Percentiles rank a stretch among this genome's conserved stretches.
Evolutionary conservation across 2,888 invertebrate genomes (phyloP).

Genomic region (Digitonthophagus gazella): DNA sequence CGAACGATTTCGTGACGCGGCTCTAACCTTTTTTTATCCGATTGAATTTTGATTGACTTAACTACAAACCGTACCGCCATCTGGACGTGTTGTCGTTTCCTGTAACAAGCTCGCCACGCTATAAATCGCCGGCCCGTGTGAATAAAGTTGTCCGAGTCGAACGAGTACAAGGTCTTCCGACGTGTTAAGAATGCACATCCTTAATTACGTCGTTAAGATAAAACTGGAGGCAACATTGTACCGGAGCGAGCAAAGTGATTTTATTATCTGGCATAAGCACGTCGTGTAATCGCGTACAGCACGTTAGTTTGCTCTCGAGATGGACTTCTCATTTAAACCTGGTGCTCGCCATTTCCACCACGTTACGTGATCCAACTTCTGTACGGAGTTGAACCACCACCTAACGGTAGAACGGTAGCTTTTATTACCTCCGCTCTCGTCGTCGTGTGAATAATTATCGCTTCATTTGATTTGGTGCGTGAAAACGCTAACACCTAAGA

Average conservation of each 20-base stretch:
- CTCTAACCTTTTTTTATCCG: neutral
- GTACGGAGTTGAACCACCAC: neutral
- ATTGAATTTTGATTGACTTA: constrained; percentile 6
- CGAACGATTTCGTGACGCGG: neutral
- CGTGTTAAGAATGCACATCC: neutral
- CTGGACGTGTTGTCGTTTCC: neutral
- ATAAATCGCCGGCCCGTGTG: neutral
- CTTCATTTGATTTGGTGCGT: neutral
- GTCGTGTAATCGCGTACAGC: neutral
- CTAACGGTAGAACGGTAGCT: neutral
- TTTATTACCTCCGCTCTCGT: neutral
- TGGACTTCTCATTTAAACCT: neutral
- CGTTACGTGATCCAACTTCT: neutral
- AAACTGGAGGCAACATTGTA: neutral
- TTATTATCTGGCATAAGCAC: neutral
- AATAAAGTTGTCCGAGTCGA: neutral
- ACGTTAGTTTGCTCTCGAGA: neutral
- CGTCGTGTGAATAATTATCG: neutral
- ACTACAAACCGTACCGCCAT: too few relatives aligned
- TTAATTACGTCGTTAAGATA: neutral
- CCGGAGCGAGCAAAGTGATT: neutral
- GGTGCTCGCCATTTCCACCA: neutral
- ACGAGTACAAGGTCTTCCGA: neutral
- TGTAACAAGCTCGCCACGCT: neutral
- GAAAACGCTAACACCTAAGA: neutral